These are phyloP conservation scores for Enoplosus armatus DNA, from an alignment of 2,797 vertebrate species.

Conservation along the genomic window DNA sequence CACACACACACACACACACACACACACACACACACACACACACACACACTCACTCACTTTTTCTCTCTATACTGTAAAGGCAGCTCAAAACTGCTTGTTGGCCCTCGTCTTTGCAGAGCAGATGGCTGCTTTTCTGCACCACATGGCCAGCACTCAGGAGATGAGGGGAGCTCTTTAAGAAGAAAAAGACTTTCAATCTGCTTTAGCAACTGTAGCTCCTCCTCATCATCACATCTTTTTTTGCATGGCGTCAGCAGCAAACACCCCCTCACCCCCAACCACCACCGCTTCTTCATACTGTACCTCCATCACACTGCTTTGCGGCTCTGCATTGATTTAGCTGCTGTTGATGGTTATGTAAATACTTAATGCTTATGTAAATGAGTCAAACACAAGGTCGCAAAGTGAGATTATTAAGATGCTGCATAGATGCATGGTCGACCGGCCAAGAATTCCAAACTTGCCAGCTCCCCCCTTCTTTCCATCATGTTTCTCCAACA, in stretches of 20 bases:
- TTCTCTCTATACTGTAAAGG: conserved; percentile 49
- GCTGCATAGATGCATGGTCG: conserved; percentile 36
- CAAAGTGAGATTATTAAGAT: conserved; percentile 66
- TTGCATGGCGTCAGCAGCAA: conserved; percentile 44
- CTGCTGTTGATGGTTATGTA: conserved; percentile 57
- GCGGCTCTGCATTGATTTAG: conserved; percentile 21
- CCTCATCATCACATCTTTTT: conserved; percentile 55
- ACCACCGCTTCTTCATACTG: neutral
- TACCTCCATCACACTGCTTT: conserved; percentile 12
- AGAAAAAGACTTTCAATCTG: conserved; percentile 82
- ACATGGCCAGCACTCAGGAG: conserved; percentile 77
- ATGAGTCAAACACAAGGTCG: conserved; percentile 66
- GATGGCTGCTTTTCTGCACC: conserved; percentile 79
- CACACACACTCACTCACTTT: neutral
- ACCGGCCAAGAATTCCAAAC: conserved; percentile 52
- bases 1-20: conserved; percentile 1
- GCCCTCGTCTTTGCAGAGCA: conserved; percentile 76
- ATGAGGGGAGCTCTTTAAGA: conserved; percentile 76
- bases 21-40: neutral
- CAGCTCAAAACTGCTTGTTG: conserved; percentile 56
- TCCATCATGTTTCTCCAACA: conserved; percentile 57
- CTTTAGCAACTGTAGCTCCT: conserved; percentile 70
- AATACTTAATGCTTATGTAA: conserved; percentile 67
- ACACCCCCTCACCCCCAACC: neutral
- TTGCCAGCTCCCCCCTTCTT: neutral